These are phyloP conservation scores for Eupithecia inturbata DNA, from an alignment of 2,888 invertebrate genomes.

Conservation along the genomic window DNA sequence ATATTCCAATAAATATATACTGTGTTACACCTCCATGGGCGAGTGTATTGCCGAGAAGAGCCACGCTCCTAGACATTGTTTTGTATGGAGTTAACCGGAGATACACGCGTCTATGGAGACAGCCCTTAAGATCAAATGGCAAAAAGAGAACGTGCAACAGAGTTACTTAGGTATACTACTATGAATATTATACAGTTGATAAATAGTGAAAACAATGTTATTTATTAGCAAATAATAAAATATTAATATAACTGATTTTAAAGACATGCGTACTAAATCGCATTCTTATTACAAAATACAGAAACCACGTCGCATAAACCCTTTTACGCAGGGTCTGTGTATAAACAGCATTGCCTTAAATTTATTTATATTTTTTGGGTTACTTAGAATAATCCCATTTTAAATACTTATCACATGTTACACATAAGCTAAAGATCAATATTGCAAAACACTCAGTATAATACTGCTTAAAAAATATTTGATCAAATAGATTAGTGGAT, in stretches of 20 bases:
- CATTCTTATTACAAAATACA: neutral
- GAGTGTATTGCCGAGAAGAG: neutral
- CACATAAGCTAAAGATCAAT: neutral
- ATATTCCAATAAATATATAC: neutral
- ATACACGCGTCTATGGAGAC: neutral
- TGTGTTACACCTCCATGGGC: neutral
- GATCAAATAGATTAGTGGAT: neutral
- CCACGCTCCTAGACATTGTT: neutral
- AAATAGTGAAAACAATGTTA: neutral
- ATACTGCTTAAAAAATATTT: neutral
- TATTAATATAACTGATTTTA: neutral
- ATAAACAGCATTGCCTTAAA: neutral
- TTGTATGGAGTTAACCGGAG: neutral
- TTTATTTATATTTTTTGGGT: neutral
- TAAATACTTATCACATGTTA: conserved; percentile 2
- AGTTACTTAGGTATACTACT: neutral
- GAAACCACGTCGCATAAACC: neutral
- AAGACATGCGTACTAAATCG: neutral
- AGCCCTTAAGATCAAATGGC: neutral
- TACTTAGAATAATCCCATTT: neutral
- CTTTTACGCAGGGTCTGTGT: neutral
- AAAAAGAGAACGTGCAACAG: neutral
- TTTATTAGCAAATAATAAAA: neutral
- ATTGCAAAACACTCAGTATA: neutral
- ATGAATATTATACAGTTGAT: neutral